phyloP scores from a whole-genome alignment of 2,888 invertebrate genomes.

The Drosophila vallismaia region DNA sequence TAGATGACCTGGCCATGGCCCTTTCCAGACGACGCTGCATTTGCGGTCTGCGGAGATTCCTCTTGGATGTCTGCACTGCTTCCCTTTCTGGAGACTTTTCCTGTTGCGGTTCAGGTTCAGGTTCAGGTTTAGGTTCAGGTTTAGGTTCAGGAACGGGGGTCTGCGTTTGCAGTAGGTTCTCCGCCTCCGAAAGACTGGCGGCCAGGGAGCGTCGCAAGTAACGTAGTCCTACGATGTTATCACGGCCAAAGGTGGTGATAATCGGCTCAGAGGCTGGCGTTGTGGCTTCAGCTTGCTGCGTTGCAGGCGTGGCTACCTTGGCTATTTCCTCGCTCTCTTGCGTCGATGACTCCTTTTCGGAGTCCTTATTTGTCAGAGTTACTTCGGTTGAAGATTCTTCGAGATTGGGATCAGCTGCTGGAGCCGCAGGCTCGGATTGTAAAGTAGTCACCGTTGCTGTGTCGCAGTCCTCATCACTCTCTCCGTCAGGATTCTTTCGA shows the following conservation, averaged over 20 bases:
- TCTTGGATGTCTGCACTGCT: constrained; percentile 36
- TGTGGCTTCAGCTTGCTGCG: background rate
- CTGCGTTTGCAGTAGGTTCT: constrained; percentile 45
- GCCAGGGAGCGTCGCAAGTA: constrained; percentile 62
- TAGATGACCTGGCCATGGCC: constrained; percentile 40
- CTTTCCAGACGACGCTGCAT: constrained; percentile 34
- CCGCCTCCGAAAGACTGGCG: constrained; percentile 70
- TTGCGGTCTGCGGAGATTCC: constrained; percentile 36
- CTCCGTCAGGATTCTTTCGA: constrained; percentile 24
- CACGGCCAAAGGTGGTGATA: constrained; percentile 56
- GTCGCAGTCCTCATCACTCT: constrained; percentile 65
- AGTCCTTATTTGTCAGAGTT: background rate
- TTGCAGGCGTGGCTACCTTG: background rate
- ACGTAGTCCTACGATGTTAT: constrained; percentile 59
- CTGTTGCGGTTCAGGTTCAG: constrained; percentile 9
- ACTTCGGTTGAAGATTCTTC: constrained; percentile 7
- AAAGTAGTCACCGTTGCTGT: constrained; percentile 36
- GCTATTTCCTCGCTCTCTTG: background rate
- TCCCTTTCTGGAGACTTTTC: constrained; percentile 13
- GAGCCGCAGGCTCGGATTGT: constrained; percentile 28
- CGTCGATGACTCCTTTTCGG: background rate
- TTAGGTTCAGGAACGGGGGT: constrained; percentile 12
- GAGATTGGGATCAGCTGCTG: background rate
- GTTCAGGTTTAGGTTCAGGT: constrained; percentile 7
- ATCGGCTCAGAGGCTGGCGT: constrained; percentile 40